Percentiles rank a stretch among this genome's conserved stretches.
These are phyloP conservation scores for Platycheirus rosarum DNA, from an alignment of 2,888 invertebrate genomes.

Conservation along the genomic window DNA sequence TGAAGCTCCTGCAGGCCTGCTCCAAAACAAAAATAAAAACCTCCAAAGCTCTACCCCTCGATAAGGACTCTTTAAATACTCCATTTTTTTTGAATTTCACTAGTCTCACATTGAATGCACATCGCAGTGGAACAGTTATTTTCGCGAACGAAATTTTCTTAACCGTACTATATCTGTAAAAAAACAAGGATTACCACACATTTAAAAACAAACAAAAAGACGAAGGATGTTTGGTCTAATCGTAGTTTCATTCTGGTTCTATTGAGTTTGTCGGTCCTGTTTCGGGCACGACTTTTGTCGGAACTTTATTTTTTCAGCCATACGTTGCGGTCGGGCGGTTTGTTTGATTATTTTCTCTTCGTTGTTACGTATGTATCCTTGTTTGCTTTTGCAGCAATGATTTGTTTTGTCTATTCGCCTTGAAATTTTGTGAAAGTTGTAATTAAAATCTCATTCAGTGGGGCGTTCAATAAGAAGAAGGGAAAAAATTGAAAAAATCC, in stretches of 20 bases:
- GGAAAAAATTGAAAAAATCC: conserved; percentile 36
- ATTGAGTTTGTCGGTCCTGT: background rate
- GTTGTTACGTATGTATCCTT: background rate
- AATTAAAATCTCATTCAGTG: conserved; percentile 36
- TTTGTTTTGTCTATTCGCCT: conserved; percentile 3
- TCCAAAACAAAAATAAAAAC: background rate
- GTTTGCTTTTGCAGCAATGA: conserved; percentile 19
- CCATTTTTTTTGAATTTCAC: conserved; percentile 61
- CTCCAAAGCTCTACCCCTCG: conserved; percentile 50
- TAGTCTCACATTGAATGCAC: conserved; percentile 72
- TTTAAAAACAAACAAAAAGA: background rate
- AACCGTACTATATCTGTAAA: conserved; percentile 41
- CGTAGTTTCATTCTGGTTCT: background rate
- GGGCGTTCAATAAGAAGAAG: conserved; percentile 1
- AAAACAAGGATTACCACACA: conserved; percentile 45
- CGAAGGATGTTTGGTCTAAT: conserved; percentile 11
- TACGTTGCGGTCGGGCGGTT: conserved; percentile 19
- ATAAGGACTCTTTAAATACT: conserved; percentile 70
- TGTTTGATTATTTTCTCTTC: conserved; percentile 21
- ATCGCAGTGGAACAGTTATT: conserved; percentile 43
- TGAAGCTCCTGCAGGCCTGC: conserved; percentile 3
- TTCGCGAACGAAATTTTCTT: conserved; percentile 43
- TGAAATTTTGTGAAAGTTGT: conserved; percentile 19
- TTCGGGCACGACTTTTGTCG: conserved; percentile 23
- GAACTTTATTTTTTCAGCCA: background rate